Conservation (phyloP, 2,888 invertebrate genomes). For the Fragum whitleyi region DNA sequence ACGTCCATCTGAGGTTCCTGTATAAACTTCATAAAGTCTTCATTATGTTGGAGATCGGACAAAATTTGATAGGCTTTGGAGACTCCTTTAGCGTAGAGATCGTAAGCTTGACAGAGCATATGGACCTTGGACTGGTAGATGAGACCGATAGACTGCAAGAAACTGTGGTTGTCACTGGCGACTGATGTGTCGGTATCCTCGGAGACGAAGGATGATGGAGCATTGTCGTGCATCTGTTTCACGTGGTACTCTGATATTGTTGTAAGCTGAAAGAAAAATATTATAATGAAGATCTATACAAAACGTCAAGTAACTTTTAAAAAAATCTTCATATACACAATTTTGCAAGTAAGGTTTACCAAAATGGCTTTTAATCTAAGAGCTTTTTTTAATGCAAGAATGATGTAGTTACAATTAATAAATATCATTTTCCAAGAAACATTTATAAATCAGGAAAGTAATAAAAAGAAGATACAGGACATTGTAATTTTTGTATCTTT, state of each 20-base stretch:
- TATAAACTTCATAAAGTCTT: slow-evolving; percentile 79
- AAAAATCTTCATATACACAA: no score
- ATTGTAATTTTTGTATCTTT: no score
- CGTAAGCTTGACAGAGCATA: slow-evolving; percentile 81
- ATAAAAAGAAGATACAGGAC: no score
- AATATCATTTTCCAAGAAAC: no score
- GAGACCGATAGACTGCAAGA: slow-evolving; percentile 76
- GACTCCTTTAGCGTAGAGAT: slow-evolving; percentile 81
- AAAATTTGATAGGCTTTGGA: slow-evolving; percentile 74
- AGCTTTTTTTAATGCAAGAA: no score
- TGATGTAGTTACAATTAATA: no score
- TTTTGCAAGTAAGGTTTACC: no score
- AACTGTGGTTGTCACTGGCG: slow-evolving; percentile 71
- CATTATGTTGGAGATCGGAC: slow-evolving; percentile 70
- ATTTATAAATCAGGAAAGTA: no score
- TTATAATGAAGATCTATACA: background rate
- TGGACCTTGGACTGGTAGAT: slow-evolving; percentile 78
- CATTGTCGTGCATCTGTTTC: slow-evolving; percentile 81
- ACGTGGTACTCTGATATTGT: slow-evolving; percentile 81
- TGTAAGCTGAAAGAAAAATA: slow-evolving; percentile 72
- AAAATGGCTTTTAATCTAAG: no score
- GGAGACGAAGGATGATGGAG: slow-evolving; percentile 74
- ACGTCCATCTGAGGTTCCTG: slow-evolving; percentile 69
- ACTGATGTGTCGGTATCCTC: slow-evolving; percentile 75
- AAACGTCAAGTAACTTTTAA: background rate